phyloP scores from a whole-genome alignment of 2,797 vertebrate genomes.

The Ctenopoma multispine region DNA sequence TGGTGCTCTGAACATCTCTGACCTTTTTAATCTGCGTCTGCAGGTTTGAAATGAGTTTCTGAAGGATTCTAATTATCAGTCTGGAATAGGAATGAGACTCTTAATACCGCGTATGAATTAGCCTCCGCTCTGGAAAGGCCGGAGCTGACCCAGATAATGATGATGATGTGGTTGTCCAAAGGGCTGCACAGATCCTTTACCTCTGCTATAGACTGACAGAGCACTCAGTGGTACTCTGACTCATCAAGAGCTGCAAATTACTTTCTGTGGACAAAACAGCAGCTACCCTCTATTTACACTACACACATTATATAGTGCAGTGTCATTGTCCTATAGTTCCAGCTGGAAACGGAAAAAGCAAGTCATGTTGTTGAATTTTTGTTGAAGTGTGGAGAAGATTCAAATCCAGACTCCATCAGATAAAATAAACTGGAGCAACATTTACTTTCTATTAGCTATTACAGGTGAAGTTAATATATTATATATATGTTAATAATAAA shows the following conservation, averaged over 20 bases:
- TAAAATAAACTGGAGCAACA: no score
- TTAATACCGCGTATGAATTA: slow-evolving; percentile 39
- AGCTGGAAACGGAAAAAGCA: no score
- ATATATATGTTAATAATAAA: no score
- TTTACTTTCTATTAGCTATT: no score
- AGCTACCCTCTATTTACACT: neutral
- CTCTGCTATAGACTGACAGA: slow-evolving; percentile 8
- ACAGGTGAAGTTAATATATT: no score
- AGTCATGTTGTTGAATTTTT: neutral
- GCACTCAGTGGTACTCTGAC: neutral
- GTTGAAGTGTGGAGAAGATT: neutral
- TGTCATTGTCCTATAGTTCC: neutral
- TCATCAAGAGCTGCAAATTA: neutral
- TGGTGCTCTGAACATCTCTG: slow-evolving; percentile 22
- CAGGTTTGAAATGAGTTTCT: slow-evolving; percentile 56
- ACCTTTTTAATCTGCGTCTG: slow-evolving; percentile 55
- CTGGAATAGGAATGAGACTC: slow-evolving; percentile 33
- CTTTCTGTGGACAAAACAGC: neutral
- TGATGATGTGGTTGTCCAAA: slow-evolving; percentile 11
- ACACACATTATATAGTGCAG: no score
- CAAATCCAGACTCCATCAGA: neutral
- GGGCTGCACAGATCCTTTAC: slow-evolving; percentile 16
- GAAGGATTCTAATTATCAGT: slow-evolving; percentile 48
- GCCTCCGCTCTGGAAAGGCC: slow-evolving; percentile 25
- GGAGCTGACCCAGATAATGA: slow-evolving; percentile 40